Base-by-base conservation (phyloP, 2,797 vertebrate species). In the Arremon brunneinucha region DNA sequence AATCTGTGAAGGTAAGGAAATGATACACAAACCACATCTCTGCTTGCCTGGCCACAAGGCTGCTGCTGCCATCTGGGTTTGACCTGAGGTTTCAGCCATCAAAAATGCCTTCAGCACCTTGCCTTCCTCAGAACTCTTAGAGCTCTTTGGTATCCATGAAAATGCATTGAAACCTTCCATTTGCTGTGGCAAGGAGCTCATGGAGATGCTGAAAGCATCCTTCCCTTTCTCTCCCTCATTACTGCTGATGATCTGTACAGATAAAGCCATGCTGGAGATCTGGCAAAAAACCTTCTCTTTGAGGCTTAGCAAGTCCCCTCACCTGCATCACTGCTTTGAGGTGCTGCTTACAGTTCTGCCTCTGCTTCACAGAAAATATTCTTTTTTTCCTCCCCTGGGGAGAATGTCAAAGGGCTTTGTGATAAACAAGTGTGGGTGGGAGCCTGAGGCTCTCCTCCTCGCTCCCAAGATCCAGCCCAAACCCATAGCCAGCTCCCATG, bases 391-490 rank as follows among this genome's bases (percentile, higher is more conserved):
- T 30, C 8, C 27, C 1, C 22, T 1, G 2, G 34, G 12, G n/a
- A 87, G 20, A 79, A 77, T 1, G 16, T 76, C 69, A 67, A 92
- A 85, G 57, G 35, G 39, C 23, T 84, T 89, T 75, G 37, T 37
- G 60, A 67, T 71, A 83, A 91, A 92, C 27, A 82, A 78, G 47
- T 14, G 75, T 93, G 62, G 87, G 89, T 71, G 49, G 71, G 35
- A 94, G 92, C 87, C 93, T 89, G 53, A 52, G 93, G 90, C 84
- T 89, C 68, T 77, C 76, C 77, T 79, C 35, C 80, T 87, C 0
- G 0, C 74, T 86, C 70, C 41, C 37, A 82, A 77, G 41, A 71
- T 41, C 47, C 22, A 76, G 43, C 46, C 62, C 71, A 75, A 78
- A 87, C 62, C 62, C 5, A 56, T 22, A 92, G 46, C 83, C 78